These are phyloP conservation scores for Chaetodon trifasciatus DNA, from an alignment of 2,797 vertebrate species.

Conservation along the genomic window DNA sequence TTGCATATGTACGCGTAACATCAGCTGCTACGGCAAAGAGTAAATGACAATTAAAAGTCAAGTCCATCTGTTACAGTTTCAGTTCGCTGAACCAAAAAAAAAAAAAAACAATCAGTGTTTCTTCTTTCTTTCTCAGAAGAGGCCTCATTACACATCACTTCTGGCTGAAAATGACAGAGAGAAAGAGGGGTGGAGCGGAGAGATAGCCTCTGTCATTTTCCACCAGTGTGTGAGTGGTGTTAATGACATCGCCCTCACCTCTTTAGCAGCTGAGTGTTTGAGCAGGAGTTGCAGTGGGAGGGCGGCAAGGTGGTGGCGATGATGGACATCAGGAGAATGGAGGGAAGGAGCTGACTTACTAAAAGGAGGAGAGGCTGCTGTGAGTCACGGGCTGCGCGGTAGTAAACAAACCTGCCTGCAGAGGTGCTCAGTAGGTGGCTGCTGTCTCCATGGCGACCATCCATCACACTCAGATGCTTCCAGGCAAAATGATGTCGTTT, in stretches of 20 bases:
- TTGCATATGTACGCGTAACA: not conserved
- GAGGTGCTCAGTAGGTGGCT: conserved; percentile 59
- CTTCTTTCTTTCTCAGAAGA: conserved; percentile 25
- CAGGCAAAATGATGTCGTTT: conserved; percentile 33
- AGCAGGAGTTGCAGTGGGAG: conserved; percentile 33
- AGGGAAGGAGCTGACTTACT: conserved; percentile 20
- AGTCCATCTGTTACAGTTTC: conserved; percentile 3
- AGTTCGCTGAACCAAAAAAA: conserved; percentile 7
- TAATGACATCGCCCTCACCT: conserved; percentile 57
- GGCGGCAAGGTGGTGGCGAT: not conserved
- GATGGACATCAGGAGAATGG: conserved; percentile 29
- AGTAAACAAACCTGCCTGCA: conserved; percentile 70
- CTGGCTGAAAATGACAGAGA: conserved; percentile 21
- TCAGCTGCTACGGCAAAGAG: not conserved
- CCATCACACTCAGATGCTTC: conserved; percentile 43
- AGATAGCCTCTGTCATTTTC: conserved; percentile 34
- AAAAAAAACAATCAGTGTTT: conserved; percentile 27
- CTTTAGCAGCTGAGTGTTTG: conserved; percentile 51
- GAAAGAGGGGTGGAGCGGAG: conserved; percentile 10
- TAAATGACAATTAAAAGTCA: conserved; percentile 14
- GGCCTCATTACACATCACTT: conserved; percentile 27
- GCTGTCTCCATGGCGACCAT: conserved; percentile 70
- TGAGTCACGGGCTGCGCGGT: conserved; percentile 71
- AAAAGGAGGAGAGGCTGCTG: conserved; percentile 8
- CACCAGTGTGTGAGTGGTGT: conserved; percentile 20